Percentiles rank a stretch among this genome's conserved stretches.
These are phyloP conservation scores for Platypus cylindrus DNA, from an alignment of 2,888 invertebrate genomes.

Conservation along the genomic window DNA sequence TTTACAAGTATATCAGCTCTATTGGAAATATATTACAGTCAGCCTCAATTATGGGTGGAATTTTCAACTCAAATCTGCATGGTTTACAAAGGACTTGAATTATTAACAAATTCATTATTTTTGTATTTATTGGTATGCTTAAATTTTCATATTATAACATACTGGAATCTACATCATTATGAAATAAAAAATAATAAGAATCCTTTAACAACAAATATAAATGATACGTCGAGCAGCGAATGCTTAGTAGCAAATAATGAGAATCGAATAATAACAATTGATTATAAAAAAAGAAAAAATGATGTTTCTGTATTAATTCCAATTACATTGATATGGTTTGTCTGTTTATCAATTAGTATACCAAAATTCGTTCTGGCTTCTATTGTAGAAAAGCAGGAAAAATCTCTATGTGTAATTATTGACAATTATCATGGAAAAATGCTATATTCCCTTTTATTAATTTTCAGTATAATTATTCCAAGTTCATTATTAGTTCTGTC, in stretches of 20 bases:
- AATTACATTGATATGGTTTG: conserved; percentile 44
- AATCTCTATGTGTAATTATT: conserved; percentile 39
- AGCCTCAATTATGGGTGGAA: conserved; percentile 40
- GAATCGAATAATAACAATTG: conserved; percentile 40
- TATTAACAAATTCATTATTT: conserved; percentile 43
- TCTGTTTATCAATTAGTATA: conserved; percentile 45
- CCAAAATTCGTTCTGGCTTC: conserved; percentile 45
- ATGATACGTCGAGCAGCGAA: conserved; percentile 22
- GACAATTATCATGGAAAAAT: conserved; percentile 38
- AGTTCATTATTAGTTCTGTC: conserved; percentile 17
- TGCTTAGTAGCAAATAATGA: conserved; percentile 25
- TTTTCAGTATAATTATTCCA: conserved; percentile 22
- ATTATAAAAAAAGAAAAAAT: conserved; percentile 38
- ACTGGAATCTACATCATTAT: conserved; percentile 40
- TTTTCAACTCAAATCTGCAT: conserved; percentile 40
- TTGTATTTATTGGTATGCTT: conserved; percentile 43
- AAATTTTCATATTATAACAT: conserved; percentile 45
- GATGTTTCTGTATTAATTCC: conserved; percentile 41
- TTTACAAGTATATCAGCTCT: conserved; percentile 36
- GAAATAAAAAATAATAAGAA: conserved; percentile 29
- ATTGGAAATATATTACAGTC: conserved; percentile 42
- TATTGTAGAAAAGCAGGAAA: conserved; percentile 32
- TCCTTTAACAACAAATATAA: conserved; percentile 26
- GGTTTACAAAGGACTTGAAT: conserved; percentile 42
- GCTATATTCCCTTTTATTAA: conserved; percentile 26